Evolutionary conservation across 2,888 invertebrate species (phyloP), one percentile per base, ranked within the genome.

Genomic region (Torymus tubicola): DNA sequence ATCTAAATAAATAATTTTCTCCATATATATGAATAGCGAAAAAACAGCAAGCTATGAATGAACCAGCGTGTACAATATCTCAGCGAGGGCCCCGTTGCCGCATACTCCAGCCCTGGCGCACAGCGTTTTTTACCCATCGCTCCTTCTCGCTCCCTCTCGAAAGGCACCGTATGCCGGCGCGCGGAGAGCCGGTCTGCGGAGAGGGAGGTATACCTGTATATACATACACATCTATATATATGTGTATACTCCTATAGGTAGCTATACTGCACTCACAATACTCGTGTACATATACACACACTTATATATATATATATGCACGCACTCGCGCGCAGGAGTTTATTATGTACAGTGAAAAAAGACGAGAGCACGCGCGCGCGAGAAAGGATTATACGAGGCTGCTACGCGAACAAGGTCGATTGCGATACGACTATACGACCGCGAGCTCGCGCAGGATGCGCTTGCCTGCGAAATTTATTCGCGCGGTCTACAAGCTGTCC

Each of bases 381-480:
- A 16, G 50, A 16, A 60, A 75, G 53, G 14, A 50, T n/a, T 42
- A 55, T n/a, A 14, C 13, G 69, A 67, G 52, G 68, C 42, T 70
- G 50, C 60, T 53, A 21, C 11, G 16, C 14, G 80, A 80, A 68
- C 71, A 75, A 80, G 75, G 80, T 65, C 71, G 80, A 71, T 76
- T 55, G 71, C 60, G 50, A 71, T 63, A 55, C 24, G 8, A 63
- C 52, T 16, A 42, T 16, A 5, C 16, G 52, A 3, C 11, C 16
- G 65, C 14, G 12, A 57, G 16, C n/a, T 14, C 65, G n/a, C 18
- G 58, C 42, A 50, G 31, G 55, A 64, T 16, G 52, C 16, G 18
- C 60, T 55, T 13, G 10, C 63, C 74, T 74, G 50, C 63, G 16
- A 42, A 42, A 42, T 42, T 42, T 42, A 42, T 42, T 42, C 42